These are phyloP conservation scores for Drosophila chauvacae DNA, from an alignment of 1,140 invertebrate species.

Conservation along the genomic window DNA sequence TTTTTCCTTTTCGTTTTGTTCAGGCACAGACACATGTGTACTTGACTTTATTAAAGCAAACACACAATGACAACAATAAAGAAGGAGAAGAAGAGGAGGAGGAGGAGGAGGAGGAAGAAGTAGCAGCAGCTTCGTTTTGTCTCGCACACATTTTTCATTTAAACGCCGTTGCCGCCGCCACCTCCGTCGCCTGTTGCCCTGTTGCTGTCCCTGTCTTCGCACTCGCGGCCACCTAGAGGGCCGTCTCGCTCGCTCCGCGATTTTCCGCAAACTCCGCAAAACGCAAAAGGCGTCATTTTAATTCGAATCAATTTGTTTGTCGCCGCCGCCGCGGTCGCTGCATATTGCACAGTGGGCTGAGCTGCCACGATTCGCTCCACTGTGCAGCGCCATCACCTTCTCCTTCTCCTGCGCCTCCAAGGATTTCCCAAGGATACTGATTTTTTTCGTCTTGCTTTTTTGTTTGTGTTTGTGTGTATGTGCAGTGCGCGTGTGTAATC, in stretches of 20 bases:
- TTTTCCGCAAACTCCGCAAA: slow-evolving; percentile 11
- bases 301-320: slow-evolving; percentile 82
- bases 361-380: slow-evolving; percentile 29
- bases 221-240: slow-evolving; percentile 2
- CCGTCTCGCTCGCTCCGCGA: slow-evolving; percentile 24
- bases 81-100: slow-evolving; percentile 6
- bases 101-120: neutral
- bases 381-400: slow-evolving; percentile 12
- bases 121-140: slow-evolving; percentile 36
- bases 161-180: slow-evolving; percentile 46
- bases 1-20: neutral
- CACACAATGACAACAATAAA: slow-evolving; percentile 10
- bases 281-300: slow-evolving; percentile 64
- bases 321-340: slow-evolving; percentile 66
- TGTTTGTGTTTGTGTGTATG: slow-evolving; percentile 2
- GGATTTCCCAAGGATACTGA: slow-evolving; percentile 23
- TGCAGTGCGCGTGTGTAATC: neutral
- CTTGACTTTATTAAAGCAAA: slow-evolving; percentile 66
- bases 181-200: slow-evolving; percentile 16
- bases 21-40: slow-evolving; percentile 1
- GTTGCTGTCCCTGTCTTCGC: slow-evolving; percentile 7
- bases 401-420: neutral
- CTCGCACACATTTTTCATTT: slow-evolving; percentile 66
- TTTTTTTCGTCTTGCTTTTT: neutral
- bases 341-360: slow-evolving; percentile 67